These are phyloP conservation scores for Miltochrista miniata DNA, from an alignment of 2,888 invertebrate genomes.

Conservation along the genomic window DNA sequence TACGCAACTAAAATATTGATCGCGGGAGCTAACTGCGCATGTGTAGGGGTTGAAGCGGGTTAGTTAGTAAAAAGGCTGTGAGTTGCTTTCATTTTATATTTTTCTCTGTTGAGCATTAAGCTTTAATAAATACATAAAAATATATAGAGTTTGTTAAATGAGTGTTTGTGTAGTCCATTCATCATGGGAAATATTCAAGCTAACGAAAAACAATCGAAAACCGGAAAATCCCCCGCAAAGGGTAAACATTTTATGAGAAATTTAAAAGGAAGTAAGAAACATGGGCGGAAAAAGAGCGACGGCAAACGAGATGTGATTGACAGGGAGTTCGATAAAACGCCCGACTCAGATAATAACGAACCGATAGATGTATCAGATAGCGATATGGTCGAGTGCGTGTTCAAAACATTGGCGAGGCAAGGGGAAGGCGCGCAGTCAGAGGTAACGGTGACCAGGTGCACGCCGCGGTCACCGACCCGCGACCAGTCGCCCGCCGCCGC, in stretches of 20 bases:
- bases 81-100: slow-evolving; percentile 40
- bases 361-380: slow-evolving; percentile 74
- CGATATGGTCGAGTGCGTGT: slow-evolving; percentile 77
- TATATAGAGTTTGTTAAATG: slow-evolving; percentile 21
- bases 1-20: slow-evolving; percentile 45
- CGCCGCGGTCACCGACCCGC: slow-evolving; percentile 75
- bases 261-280: slow-evolving; percentile 73
- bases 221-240: slow-evolving; percentile 83
- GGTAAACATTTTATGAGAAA: slow-evolving; percentile 82
- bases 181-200: slow-evolving; percentile 83
- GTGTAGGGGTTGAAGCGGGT: slow-evolving; percentile 31
- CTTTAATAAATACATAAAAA: slow-evolving; percentile 11
- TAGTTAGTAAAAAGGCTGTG: slow-evolving; percentile 53
- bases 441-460: slow-evolving; percentile 78
- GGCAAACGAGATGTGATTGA: slow-evolving; percentile 65
- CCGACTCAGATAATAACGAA: slow-evolving; percentile 77
- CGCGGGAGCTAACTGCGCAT: slow-evolving; percentile 42
- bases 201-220: slow-evolving; percentile 77
- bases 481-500: slow-evolving; percentile 57
- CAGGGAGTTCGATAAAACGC: slow-evolving; percentile 74
- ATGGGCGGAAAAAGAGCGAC: slow-evolving; percentile 69
- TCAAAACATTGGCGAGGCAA: slow-evolving; percentile 58
- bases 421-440: slow-evolving; percentile 66
- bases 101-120: slow-evolving; percentile 11
- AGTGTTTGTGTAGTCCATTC: slow-evolving; percentile 6